A percentile compares a stretch with the other conserved stretches of the same genome.
phyloP scores from a whole-genome alignment of 2,113 vertebrate species.

The Prunella himalayana region DNA sequence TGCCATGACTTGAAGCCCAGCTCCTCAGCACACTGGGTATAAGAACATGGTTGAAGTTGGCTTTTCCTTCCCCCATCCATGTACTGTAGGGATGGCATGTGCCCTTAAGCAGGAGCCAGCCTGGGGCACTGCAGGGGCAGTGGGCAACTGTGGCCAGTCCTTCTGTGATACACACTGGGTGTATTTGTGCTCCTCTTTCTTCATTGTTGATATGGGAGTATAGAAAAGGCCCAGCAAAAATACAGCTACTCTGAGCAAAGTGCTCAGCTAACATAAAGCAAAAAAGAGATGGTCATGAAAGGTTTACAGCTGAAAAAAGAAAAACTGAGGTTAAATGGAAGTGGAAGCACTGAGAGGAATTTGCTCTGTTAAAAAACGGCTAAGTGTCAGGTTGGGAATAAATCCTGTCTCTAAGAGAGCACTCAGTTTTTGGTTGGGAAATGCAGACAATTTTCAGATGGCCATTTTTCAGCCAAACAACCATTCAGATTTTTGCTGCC shows the following conservation, averaged over 20 bases:
- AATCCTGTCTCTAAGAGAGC: background rate
- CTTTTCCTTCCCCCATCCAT: background rate
- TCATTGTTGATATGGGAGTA: background rate
- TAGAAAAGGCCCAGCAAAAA: background rate
- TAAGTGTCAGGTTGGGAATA: background rate
- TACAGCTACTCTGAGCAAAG: background rate
- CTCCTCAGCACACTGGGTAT: background rate
- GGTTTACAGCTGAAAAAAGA: background rate
- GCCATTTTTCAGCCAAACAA: background rate
- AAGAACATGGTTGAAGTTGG: background rate
- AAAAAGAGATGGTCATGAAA: background rate
- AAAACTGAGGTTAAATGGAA: background rate
- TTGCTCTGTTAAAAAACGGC: background rate
- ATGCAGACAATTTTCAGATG: background rate
- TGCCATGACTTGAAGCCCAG: background rate
- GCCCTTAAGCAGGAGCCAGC: background rate
- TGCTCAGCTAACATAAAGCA: background rate
- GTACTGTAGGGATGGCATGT: background rate
- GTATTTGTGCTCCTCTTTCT: background rate
- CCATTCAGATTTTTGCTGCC: background rate
- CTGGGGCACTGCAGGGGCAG: background rate
- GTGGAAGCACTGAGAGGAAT: background rate
- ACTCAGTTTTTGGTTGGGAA: background rate
- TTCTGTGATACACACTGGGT: rapidly evolving
- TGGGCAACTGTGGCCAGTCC: background rate